Percentiles rank a stretch among this genome's conserved stretches.
phyloP scores from a whole-genome alignment of 2,888 invertebrate genomes.

The Lasioglossum vierecki region DNA sequence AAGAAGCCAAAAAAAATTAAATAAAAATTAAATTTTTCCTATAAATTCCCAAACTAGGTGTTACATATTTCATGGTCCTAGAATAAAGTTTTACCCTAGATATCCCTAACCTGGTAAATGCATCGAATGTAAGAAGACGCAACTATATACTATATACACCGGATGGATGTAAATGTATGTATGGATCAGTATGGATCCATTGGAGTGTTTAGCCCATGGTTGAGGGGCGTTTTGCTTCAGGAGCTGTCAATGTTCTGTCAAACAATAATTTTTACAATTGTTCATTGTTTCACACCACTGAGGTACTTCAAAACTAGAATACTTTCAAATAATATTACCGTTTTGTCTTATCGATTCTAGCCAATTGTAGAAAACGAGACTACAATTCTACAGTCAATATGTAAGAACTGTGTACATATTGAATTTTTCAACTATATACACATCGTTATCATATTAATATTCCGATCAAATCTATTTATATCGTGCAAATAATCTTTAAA shows the following conservation, averaged over 20 bases:
- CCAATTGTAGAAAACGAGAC: not conserved
- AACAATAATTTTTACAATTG: constrained; percentile 15
- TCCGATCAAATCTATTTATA: not conserved
- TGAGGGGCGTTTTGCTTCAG: constrained; percentile 55
- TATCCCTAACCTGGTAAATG: not conserved
- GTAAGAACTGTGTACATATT: not conserved
- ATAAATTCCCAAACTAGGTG: not conserved
- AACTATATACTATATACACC: not conserved
- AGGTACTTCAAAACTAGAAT: constrained; percentile 35
- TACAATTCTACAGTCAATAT: not conserved
- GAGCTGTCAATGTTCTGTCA: constrained; percentile 56
- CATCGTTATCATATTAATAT: not conserved
- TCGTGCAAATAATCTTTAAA: not conserved
- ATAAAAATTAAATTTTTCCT: too few relatives aligned
- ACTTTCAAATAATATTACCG: not conserved
- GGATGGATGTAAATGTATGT: not conserved
- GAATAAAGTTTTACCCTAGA: constrained; percentile 26
- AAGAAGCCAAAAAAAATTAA: too few relatives aligned
- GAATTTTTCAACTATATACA: constrained; percentile 11
- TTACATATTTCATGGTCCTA: not conserved
- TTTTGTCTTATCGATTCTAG: not conserved
- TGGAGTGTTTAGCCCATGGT: constrained; percentile 36
- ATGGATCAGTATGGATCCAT: constrained; percentile 17
- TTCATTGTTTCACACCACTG: constrained; percentile 20
- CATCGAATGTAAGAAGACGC: not conserved